Percentiles rank a stretch among this genome's conserved stretches.
phyloP scores from a whole-genome alignment of 2,888 invertebrate genomes.

The Syrphus vitripennis region DNA sequence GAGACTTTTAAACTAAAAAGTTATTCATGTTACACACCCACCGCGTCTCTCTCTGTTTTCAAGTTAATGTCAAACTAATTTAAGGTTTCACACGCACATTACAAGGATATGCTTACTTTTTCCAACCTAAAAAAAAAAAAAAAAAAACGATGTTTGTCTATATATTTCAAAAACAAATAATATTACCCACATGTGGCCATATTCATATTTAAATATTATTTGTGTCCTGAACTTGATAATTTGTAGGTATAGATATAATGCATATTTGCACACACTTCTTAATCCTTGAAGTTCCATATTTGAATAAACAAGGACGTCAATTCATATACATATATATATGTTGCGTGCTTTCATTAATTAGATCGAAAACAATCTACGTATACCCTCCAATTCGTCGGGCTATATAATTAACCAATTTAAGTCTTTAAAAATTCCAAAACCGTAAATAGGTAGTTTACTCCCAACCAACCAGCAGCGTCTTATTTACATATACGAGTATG shows the following conservation, averaged over 20 bases:
- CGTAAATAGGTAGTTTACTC: neutral
- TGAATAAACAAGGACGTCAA: conserved; percentile 25
- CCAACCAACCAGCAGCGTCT: no score
- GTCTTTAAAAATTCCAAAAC: conserved; percentile 18
- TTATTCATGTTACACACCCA: no score
- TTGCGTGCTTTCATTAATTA: conserved; percentile 12
- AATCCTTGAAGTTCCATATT: neutral
- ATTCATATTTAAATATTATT: neutral
- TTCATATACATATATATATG: no score
- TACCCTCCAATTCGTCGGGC: neutral
- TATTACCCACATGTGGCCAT: neutral
- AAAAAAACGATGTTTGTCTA: neutral
- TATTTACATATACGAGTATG: no score
- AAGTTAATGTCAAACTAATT: neutral
- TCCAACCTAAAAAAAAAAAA: no score
- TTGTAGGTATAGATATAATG: neutral
- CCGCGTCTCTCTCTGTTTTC: no score
- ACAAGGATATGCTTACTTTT: neutral
- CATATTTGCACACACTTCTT: neutral
- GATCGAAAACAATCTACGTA: neutral
- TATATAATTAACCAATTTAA: conserved; percentile 4
- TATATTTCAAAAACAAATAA: neutral
- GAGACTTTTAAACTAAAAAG: no score
- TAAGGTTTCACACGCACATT: neutral
- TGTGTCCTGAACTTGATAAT: neutral